Evolutionary conservation across 2,113 vertebrate species (phyloP).

Genomic region (Phyllostomus hastatus): DNA sequence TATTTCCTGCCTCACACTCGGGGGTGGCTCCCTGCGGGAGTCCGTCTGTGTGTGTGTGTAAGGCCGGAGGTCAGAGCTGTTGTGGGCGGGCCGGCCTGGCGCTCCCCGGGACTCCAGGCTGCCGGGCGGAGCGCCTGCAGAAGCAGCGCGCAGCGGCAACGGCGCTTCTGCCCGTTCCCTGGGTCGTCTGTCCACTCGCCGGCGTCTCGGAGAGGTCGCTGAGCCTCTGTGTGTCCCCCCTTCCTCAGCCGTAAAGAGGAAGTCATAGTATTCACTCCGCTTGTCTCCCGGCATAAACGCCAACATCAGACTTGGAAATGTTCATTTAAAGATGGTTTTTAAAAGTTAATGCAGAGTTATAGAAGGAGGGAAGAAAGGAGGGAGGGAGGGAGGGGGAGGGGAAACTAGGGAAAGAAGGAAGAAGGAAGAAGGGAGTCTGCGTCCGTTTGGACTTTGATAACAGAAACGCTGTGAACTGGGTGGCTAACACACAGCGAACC

Average conservation of each 20-base stretch:
- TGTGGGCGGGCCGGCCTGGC: accelerated
- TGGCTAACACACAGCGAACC: not conserved
- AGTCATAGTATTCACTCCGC: not conserved
- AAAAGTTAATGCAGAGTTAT: not conserved
- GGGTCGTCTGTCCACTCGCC: not conserved
- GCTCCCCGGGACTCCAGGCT: not conserved
- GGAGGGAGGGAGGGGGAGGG: not conserved
- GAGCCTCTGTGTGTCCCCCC: not conserved
- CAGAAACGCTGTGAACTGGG: not conserved
- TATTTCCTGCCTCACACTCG: not conserved
- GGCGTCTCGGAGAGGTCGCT: not conserved
- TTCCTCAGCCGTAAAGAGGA: not conserved
- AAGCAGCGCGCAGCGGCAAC: too few relatives aligned
- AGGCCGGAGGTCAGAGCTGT: not conserved
- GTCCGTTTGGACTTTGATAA: not conserved
- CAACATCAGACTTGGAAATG: not conserved
- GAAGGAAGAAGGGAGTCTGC: too few relatives aligned
- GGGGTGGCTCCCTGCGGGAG: not conserved
- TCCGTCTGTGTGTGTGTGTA: accelerated
- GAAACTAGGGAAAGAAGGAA: not conserved
- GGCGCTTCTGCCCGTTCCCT: not conserved
- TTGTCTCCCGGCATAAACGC: not conserved
- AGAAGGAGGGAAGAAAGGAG: not conserved
- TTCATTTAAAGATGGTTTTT: not conserved
- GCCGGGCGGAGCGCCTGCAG: not conserved